Base-by-base conservation (phyloP, 2,797 vertebrate species). In the Pseudopleuronectes americanus region DNA sequence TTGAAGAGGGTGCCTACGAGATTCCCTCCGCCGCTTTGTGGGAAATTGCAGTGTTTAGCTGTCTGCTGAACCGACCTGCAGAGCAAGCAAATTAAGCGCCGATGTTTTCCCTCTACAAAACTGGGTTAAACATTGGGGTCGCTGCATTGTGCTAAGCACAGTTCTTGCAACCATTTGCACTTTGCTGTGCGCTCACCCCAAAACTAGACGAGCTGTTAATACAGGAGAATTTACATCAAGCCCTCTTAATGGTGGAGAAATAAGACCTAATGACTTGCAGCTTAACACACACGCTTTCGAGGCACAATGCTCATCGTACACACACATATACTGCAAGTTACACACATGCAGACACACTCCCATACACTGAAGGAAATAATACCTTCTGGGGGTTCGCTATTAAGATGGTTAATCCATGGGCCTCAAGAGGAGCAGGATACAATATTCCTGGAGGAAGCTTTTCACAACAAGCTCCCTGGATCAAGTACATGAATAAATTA, bases 401-500 rank as follows among this genome's bases (percentile, higher is more conserved):
- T 94, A 93, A 92, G 90, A 93, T 85, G 84, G 86, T 88, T 94
- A 94, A 94, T 93, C 92, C 89, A 57, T 59, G 36, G 74, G 89
- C 86, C 90, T 90, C 77, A 14, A 90, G 89, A 92, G 91, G 59
- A 84, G 85, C 74, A 45, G 88, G 80, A 89, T 89, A 89, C 91
- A 92, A 92, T 91, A 92, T 93, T 94, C 92, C 90, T 92, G 41
- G 68, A 91, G 92, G 91, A 93, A 91, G 88, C 87, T 91, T 93
- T 91, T 87, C 91, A 93, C 90, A 93, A 94, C 92, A 94, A 93
- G 91, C 89, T 90, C 86, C 83, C 73, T 74, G 87, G 90, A 93
- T 94, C 90, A 92, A 94, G 91, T 83, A 89, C 90, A 94, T 95
- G 93, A 95, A 95, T 94, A 95, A 94, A 94, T 94, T 94, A 94